Base-by-base conservation (phyloP, 2,888 invertebrate species). In the Pterostichus madidus region DNA sequence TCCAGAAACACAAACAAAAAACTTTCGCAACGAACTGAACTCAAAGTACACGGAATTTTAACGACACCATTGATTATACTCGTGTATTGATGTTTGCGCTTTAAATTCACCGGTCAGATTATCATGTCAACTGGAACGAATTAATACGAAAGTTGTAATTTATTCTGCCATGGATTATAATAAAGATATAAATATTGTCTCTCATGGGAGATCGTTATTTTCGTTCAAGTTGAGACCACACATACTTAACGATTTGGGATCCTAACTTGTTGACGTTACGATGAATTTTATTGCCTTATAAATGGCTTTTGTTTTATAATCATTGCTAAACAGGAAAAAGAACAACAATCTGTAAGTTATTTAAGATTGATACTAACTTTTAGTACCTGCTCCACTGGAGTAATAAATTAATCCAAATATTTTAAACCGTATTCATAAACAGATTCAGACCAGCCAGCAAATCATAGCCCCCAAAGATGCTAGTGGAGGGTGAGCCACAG, bases 71-170 rank as follows among this genome's bases (percentile, higher is more conserved):
- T 46, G 68, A 44, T 71, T 71, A 71, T 64, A 64, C 44, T 44
- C 44, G 24, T 32, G 32, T 76, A 76, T 76, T 76, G 56, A 76
- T 53, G 76, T 76, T 35, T 15, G n/a, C 2, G 13, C 52, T 31
- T 75, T 44, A 53, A 44, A 71, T 71, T 71, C 44, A 17, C 44
- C 17, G 68, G 17, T 53, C 53, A 76, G 76, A 76, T 76, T 76
- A 76, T 52, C 76, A 53, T 53, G 52, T 76, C 53, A 53, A 76
- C 76, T 31, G 75, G 49, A 75, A 75, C 75, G 75, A 52, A 75
- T 75, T 75, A 75, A 75, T 75, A 75, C 49, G 17, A 76, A 53
- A 76, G 15, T 76, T 53, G 53, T 76, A 76, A 76, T 76, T 53
- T 56, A 76, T 76, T 52, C 76, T 53, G 76, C 10, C 11, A 17